phyloP scores from a whole-genome alignment of 2,888 invertebrate species.

The Stramonita haemastoma region DNA sequence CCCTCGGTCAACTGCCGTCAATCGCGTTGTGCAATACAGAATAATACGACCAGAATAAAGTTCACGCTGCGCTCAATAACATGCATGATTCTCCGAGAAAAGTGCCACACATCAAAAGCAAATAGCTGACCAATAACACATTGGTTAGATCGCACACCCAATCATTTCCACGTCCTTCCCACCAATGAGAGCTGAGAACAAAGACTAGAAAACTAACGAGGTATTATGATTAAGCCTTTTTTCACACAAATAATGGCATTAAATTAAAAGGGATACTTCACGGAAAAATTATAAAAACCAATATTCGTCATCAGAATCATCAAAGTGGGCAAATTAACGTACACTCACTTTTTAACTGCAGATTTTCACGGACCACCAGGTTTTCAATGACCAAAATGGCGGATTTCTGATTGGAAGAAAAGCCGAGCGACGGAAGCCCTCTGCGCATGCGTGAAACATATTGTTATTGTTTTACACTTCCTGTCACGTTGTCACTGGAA shows the following conservation, averaged over 20 bases:
- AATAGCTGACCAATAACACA: slow-evolving; percentile 71
- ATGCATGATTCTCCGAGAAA: neutral
- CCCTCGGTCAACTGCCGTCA: no score
- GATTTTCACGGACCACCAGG: neutral
- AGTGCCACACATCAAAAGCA: slow-evolving; percentile 33
- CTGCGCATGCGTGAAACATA: neutral
- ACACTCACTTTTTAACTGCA: neutral
- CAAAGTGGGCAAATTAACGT: neutral
- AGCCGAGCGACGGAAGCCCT: neutral
- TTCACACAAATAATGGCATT: neutral
- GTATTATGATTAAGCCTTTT: neutral
- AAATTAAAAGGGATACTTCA: neutral
- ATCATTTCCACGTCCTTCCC: slow-evolving; percentile 61
- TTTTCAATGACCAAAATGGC: slow-evolving; percentile 28
- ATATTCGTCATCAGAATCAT: neutral
- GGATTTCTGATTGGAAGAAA: slow-evolving; percentile 32
- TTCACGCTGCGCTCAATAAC: neutral
- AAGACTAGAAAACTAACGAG: neutral
- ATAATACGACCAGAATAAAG: no score
- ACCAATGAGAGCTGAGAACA: slow-evolving; percentile 73
- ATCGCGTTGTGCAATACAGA: no score
- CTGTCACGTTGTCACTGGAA: neutral
- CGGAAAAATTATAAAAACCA: neutral
- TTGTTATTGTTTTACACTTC: slow-evolving; percentile 15
- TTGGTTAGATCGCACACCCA: slow-evolving; percentile 71